Base-by-base conservation (phyloP, 2,113 vertebrate genomes). In the Caloenas nicobarica region DNA sequence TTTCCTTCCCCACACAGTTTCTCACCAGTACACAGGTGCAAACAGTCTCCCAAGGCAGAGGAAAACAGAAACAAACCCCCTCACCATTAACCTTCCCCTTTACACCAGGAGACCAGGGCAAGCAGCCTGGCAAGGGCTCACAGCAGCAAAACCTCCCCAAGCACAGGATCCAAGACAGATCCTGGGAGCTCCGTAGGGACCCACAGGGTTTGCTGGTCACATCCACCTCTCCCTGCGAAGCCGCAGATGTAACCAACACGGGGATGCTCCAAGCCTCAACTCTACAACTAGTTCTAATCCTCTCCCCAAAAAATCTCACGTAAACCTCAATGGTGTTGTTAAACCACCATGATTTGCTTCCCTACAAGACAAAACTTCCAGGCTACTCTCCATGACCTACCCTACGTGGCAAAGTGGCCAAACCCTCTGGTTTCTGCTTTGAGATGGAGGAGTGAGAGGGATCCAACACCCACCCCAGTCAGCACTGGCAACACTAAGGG, bases 401-500 rank as follows among this genome's bases (percentile, higher is more conserved):
- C 44, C 57, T 44, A 70, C 53, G 46, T 5, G 36, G 50, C 1
- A 5, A 54, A 1, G 3, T 1, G 19, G 23, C 40, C 73, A 85
- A 73, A 78, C 9, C 22, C 17, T 54, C 53, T 46, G n/a, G 14
- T 9, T 51, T 5, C 1, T 8, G 19, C 24, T 51, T 74, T 71
- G 38, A 46, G 26, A 38, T 18, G 16, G 33, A 91, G 79, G 42
- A 60, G 13, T 24, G 33, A 46, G 42, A 36, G 19, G 16, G 16
- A 60, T 12, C 1, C 0, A 46, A 29, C 4, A 16, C 5, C 21
- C 19, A 28, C 11, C 57, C 28, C 1, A 0, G 64, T 71, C 76
- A 64, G 62, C n/a, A 26, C n/a, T 56, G 58, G 57, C 16, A 65
- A 42, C 31, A 40, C 24, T 8, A 51, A 64, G 13, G 28, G 16